Evolutionary conservation across 2,888 invertebrate genomes (phyloP), one percentile per base, ranked within the genome.

Genomic region (Bombyx huttoni): DNA sequence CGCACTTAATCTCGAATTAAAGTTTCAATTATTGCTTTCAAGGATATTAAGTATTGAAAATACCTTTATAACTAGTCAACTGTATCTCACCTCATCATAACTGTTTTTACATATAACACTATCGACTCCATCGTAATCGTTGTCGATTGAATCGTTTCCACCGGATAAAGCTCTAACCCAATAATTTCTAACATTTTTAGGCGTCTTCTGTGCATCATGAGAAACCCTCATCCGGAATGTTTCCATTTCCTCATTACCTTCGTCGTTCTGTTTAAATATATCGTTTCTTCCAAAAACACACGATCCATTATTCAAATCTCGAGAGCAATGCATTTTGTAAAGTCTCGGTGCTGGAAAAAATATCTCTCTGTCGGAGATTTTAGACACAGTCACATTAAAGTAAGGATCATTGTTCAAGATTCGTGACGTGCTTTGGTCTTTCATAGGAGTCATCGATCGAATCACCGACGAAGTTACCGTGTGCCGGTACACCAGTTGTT

Each of bases 331-430:
- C 60, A 84, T 63, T 66, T 81, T 58, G 72, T 86, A 91, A 13
- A 92, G 67, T 33, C 85, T 82, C 7, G 89, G 85, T 0, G 92
- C 86, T 1, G 93, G 93, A 63, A 93, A 93, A 73, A 90, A 93
- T 56, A 91, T 81, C 52, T 81, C 73, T 46, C 75, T 78, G 40
- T 85, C 82, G 0, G 91, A 89, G 7, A 92, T 65, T 68, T 84
- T 90, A 12, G 91, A 83, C 47, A 92, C 81, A 0, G 90, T 88
- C 0, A 89, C 90, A 53, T 88, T 86, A 61, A 90, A 92, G 54
- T 81, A 84, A 12, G 90, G 89, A 58, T 92, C 89, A 62, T 91
- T 91, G 40, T 73, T 84, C 60, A 92, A 67, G 48, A 86, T 83
- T 52, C 90, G 80, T 13, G 89, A 81, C 46, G 90, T 90, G 56